Evolutionary conservation across 2,888 invertebrate genomes (phyloP).

Genomic region (Lepidocyrtinus sp.): DNA sequence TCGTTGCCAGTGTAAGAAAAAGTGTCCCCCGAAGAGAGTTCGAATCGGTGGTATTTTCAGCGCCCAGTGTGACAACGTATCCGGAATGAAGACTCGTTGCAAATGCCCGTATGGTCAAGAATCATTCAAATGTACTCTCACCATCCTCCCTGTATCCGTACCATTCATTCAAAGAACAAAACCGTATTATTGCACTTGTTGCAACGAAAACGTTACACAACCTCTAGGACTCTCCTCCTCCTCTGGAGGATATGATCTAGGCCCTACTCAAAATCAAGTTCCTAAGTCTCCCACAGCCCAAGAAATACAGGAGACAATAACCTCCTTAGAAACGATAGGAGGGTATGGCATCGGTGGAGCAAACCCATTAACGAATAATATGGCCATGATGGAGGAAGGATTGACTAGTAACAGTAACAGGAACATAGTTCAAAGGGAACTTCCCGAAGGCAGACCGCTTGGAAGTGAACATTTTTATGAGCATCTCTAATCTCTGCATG

Average conservation of each 20-base stretch:
- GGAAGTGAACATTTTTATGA: conserved; percentile 19
- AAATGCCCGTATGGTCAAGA: conserved; percentile 42
- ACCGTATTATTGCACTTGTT: conserved; percentile 44
- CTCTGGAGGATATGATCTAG: not conserved
- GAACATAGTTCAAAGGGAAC: not conserved
- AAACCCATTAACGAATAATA: not conserved
- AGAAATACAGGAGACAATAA: not conserved
- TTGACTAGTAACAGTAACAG: not conserved
- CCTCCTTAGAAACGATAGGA: not conserved
- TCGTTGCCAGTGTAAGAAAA: conserved; percentile 29
- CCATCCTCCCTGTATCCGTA: conserved; percentile 24
- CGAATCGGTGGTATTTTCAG: conserved; percentile 21
- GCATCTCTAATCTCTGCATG: conserved; percentile 3
- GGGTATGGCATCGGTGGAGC: conserved; percentile 19
- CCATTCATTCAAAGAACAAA: conserved; percentile 28
- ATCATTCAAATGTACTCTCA: conserved; percentile 33
- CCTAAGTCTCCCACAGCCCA: not conserved
- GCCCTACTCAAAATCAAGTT: not conserved
- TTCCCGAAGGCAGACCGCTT: not conserved
- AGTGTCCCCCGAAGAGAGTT: conserved; percentile 31
- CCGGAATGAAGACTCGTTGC: conserved; percentile 29
- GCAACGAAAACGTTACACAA: not conserved
- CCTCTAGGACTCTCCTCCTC: not conserved
- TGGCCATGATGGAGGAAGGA: conserved; percentile 5
- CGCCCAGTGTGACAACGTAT: conserved; percentile 39